phyloP scores from a whole-genome alignment of 1,140 invertebrate species.

The Drosophila chauvacae region DNA sequence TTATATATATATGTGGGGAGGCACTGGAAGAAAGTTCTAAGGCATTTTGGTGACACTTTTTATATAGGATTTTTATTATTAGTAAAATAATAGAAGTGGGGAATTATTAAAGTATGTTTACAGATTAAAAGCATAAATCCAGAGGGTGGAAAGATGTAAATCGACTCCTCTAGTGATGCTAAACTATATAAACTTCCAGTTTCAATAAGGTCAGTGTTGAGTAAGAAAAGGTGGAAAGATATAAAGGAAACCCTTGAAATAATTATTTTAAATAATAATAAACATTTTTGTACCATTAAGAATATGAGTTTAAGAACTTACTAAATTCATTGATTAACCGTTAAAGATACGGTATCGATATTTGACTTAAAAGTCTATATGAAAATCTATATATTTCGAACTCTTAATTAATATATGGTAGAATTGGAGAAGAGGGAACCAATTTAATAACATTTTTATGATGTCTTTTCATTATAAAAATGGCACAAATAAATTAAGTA shows the following conservation, averaged over 20 bases:
- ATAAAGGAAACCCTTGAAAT: background rate
- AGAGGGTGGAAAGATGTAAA: background rate
- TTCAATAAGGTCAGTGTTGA: background rate
- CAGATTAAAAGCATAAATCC: background rate
- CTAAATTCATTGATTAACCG: no score
- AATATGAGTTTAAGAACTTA: no score
- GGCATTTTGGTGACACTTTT: background rate
- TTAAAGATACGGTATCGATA: no score
- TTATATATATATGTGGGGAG: conserved; percentile 2
- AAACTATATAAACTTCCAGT: background rate
- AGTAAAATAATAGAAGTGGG: background rate
- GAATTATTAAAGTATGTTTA: background rate
- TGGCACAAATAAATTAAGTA: no score
- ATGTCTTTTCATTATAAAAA: no score
- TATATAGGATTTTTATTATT: background rate
- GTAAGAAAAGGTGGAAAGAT: background rate
- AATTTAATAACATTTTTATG: no score
- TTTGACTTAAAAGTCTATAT: no score
- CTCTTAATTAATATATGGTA: no score
- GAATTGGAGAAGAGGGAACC: no score
- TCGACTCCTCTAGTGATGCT: background rate
- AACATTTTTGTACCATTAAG: no score
- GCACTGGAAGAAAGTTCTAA: conserved; percentile 8
- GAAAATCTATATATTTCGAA: no score
- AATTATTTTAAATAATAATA: background rate